Evolutionary conservation across 2,113 vertebrate genomes (phyloP), one percentile per base, ranked within the genome.

Genomic region (Lophura nycthemera): DNA sequence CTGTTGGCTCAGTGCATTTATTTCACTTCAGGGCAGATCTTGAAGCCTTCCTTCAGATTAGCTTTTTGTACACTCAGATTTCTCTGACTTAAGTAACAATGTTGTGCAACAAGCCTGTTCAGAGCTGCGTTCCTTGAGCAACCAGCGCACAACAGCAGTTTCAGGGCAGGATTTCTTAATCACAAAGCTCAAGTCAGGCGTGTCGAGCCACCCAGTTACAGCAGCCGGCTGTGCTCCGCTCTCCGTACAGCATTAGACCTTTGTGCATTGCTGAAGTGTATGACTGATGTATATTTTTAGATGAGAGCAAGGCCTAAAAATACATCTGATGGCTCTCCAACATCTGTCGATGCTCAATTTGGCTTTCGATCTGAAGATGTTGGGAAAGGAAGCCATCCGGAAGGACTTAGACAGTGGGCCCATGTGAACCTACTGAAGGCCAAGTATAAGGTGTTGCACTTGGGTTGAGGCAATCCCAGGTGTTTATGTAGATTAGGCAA

Each of bases 271-370:
- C 42, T 86, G 38, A 54, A 54, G 15, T 17, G 52, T 30, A 57
- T 92, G 66, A 1, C 1, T 71, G n/a, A 71, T 69, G 25, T 65
- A 0, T 88, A 90, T 92, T 96, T 95, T 95, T 78, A 93, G 76
- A 48, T 42, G 60, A 13, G 22, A 64, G 29, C 65, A 38, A 83
- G 47, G 88, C 56, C 59, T 80, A 83, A 78, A 90, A 93, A 72
- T 76, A 38, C 66, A 5, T 50, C 65, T 83, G 69, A 52, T 57
- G 77, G 30, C 38, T 65, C 67, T 93, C 76, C 73, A 75, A 67
- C 69, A 65, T 45, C 74, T 56, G 40, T n/a, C 67, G 72, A 82
- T 34, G n/a, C 54, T 83, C 78, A 24, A 40, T 74, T 5, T 32
- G 27, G 27, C 7, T 76, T 95, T 95, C 29, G 66, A 13, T 81